Percentiles rank a stretch among this genome's conserved stretches.
phyloP scores from a whole-genome alignment of 2,888 invertebrate species.

The Ectropis crepuscularia region DNA sequence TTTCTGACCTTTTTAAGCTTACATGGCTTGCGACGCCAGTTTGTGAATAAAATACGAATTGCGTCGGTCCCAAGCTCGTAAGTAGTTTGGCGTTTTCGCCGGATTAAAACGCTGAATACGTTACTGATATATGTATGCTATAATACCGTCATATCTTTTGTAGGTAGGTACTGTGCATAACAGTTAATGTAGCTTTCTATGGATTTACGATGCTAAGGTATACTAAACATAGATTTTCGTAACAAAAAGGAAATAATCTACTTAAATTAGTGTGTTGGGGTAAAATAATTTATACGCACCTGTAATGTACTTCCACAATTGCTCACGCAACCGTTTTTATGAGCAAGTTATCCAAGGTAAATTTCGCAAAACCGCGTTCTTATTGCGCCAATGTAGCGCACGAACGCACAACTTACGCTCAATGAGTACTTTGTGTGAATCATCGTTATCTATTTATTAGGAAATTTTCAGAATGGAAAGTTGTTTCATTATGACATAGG shows the following conservation, averaged over 20 bases:
- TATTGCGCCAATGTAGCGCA: slow-evolving; percentile 13
- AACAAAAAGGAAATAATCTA: slow-evolving; percentile 59
- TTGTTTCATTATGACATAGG: not conserved
- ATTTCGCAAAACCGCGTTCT: slow-evolving; percentile 15
- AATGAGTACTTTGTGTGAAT: not conserved
- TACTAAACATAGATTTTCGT: slow-evolving; percentile 50
- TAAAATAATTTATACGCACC: slow-evolving; percentile 54
- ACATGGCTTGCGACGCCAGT: slow-evolving; percentile 3
- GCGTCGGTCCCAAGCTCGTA: slow-evolving; percentile 8
- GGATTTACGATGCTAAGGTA: slow-evolving; percentile 42
- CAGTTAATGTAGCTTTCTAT: slow-evolving; percentile 38
- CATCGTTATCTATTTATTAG: too few relatives aligned
- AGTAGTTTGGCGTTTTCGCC: slow-evolving; percentile 8
- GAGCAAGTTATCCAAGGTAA: slow-evolving; percentile 14
- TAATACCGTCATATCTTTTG: slow-evolving; percentile 28
- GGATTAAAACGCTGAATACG: slow-evolving; percentile 9
- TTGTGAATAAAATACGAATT: slow-evolving; percentile 17
- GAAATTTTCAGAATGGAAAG: not conserved
- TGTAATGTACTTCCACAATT: slow-evolving; percentile 52
- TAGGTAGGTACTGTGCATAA: slow-evolving; percentile 31
- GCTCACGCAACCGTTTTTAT: slow-evolving; percentile 51
- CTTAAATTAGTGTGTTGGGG: slow-evolving; percentile 50
- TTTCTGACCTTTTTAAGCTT: slow-evolving; percentile 15
- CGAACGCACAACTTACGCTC: not conserved
- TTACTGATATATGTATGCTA: slow-evolving; percentile 2